Evolutionary conservation across 2,113 vertebrate genomes (phyloP).

Genomic region (Psephotus haematonotus): DNA sequence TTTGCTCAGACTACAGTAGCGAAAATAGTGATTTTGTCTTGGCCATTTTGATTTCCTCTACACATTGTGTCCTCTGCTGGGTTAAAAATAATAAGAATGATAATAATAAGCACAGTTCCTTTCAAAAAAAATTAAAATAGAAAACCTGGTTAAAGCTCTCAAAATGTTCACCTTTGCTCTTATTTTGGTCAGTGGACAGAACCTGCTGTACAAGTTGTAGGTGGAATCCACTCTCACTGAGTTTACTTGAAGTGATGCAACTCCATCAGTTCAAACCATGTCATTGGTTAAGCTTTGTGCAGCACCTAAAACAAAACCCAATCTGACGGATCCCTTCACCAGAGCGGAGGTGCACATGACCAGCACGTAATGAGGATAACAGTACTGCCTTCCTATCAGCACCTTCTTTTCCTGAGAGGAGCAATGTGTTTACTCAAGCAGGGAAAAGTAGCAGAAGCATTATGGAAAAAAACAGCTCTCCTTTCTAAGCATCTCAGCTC

Average conservation of each 20-base stretch:
- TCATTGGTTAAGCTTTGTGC: not conserved
- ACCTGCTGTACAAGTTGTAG: not conserved
- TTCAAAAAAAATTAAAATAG: not conserved
- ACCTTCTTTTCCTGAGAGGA: not conserved
- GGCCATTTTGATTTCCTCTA: not conserved
- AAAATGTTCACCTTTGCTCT: not conserved
- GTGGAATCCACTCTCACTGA: not conserved
- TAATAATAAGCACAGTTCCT: not conserved
- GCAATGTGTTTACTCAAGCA: not conserved
- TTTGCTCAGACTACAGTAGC: not conserved
- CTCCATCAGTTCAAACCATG: not conserved
- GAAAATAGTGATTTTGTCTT: not conserved
- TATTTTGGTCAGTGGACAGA: not conserved
- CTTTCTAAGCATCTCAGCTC: not conserved
- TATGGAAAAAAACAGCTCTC: not conserved
- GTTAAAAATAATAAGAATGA: not conserved
- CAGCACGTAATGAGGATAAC: not conserved
- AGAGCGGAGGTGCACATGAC: fast-evolving
- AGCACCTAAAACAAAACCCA: not conserved
- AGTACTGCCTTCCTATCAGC: not conserved
- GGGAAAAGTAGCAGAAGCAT: not conserved
- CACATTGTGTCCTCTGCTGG: not conserved
- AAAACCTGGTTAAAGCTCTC: not conserved
- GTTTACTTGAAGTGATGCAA: not conserved
- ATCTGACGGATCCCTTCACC: not conserved